These are phyloP conservation scores for Pristis pectinata DNA, from an alignment of 2,797 vertebrate genomes.

Conservation along the genomic window DNA sequence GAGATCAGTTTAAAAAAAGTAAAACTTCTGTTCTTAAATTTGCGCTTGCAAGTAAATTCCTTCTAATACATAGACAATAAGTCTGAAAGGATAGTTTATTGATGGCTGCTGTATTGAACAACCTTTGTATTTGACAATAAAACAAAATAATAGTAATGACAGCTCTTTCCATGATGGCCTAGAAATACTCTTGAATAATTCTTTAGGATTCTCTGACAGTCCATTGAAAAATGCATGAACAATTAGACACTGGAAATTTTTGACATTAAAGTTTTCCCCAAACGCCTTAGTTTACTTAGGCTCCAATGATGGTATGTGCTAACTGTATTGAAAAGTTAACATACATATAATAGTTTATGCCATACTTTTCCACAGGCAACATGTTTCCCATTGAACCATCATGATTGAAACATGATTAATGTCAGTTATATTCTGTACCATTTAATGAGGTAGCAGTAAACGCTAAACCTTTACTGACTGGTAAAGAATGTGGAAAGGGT, in stretches of 20 bases:
- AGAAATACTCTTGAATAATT: slow-evolving; percentile 17
- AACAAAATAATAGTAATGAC: neutral
- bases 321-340: neutral
- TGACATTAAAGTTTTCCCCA: neutral
- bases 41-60: slow-evolving; percentile 15
- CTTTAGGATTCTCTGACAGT: neutral
- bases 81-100: neutral
- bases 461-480: neutral
- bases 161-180: neutral
- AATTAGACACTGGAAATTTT: neutral
- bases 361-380: neutral
- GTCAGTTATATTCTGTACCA: slow-evolving; percentile 15
- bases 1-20: neutral
- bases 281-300: slow-evolving; percentile 20
- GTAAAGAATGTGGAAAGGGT: slow-evolving; percentile 6
- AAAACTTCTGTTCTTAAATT: neutral
- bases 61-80: neutral
- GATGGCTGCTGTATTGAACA: slow-evolving; percentile 1
- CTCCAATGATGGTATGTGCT: neutral
- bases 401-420: slow-evolving; percentile 6
- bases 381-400: neutral
- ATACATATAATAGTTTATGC: neutral
- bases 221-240: neutral
- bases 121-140: neutral
- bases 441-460: neutral